phyloP scores from a whole-genome alignment of 2,113 vertebrate genomes.

The Tricholaema leucomelas region DNA sequence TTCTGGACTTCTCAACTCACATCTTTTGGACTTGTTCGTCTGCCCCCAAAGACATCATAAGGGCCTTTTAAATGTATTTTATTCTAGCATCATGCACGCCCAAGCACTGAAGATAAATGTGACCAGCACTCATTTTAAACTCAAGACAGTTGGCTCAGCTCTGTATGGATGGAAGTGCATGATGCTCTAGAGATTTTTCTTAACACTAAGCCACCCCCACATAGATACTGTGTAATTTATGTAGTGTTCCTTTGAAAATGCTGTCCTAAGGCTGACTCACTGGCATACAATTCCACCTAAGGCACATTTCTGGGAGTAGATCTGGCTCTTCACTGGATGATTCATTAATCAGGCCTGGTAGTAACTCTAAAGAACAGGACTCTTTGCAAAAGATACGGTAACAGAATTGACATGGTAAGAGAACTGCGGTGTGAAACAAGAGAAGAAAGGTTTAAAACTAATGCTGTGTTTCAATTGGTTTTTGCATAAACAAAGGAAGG shows the following conservation, averaged over 20 bases:
- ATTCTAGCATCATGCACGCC: not conserved
- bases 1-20: not conserved
- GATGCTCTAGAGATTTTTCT: conserved; percentile 3
- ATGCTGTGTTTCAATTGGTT: conserved; percentile 1
- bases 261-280: conserved; percentile 53
- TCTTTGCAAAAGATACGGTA: rapidly evolving
- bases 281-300: conserved; percentile 13
- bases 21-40: not conserved
- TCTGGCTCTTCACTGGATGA: conserved; percentile 46
- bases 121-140: not conserved
- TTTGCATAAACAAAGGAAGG: conserved; percentile 40
- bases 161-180: not conserved
- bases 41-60: not conserved
- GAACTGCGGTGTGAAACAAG: not conserved
- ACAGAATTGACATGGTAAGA: not conserved
- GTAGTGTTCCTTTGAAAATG: conserved; percentile 39
- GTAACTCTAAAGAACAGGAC: not conserved
- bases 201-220: not conserved
- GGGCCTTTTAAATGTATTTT: not conserved
- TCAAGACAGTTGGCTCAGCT: conserved; percentile 4
- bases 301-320: conserved; percentile 46
- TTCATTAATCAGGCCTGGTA: conserved; percentile 40
- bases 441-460: conserved; percentile 24
- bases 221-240: conserved; percentile 28
- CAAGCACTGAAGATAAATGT: not conserved